phyloP scores from a whole-genome alignment of 2,888 invertebrate genomes.

The Caenorhabditis drosophilae region DNA sequence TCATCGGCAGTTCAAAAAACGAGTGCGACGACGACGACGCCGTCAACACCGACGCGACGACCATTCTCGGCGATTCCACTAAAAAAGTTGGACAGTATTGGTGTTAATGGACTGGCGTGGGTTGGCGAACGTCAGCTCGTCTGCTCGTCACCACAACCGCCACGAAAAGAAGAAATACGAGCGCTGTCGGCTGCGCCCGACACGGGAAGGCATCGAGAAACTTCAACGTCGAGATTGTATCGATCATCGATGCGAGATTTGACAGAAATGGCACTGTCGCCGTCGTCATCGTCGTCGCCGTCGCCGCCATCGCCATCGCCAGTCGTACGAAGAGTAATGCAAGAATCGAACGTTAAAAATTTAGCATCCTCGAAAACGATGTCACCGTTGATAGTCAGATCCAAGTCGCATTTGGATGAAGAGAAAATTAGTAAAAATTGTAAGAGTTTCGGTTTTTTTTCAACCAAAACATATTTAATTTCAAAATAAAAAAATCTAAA shows the following conservation, averaged over 20 bases:
- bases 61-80: slow-evolving; percentile 15
- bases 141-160: slow-evolving; percentile 11
- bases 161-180: slow-evolving; percentile 2
- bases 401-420: slow-evolving; percentile 26
- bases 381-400: slow-evolving; percentile 20
- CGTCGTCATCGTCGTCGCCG: no score
- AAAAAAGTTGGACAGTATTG: slow-evolving; percentile 24
- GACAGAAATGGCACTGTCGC: slow-evolving; percentile 2
- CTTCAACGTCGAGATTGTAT: background rate
- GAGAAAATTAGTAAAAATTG: slow-evolving; percentile 16
- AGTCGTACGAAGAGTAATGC: slow-evolving; percentile 9
- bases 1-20: background rate
- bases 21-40: background rate
- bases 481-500: background rate
- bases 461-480: background rate
- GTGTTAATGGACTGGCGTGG: slow-evolving; percentile 24
- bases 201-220: background rate
- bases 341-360: slow-evolving; percentile 8
- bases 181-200: slow-evolving; percentile 3
- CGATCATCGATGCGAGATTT: background rate
- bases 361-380: background rate
- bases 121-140: slow-evolving; percentile 20
- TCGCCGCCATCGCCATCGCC: no score
- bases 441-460: slow-evolving; percentile 7
- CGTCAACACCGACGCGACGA: background rate